A percentile compares a stretch with the other conserved stretches of the same genome.
Evolutionary conservation across 2,888 invertebrate species (phyloP).

Genomic region (Parnassius mnemosyne): DNA sequence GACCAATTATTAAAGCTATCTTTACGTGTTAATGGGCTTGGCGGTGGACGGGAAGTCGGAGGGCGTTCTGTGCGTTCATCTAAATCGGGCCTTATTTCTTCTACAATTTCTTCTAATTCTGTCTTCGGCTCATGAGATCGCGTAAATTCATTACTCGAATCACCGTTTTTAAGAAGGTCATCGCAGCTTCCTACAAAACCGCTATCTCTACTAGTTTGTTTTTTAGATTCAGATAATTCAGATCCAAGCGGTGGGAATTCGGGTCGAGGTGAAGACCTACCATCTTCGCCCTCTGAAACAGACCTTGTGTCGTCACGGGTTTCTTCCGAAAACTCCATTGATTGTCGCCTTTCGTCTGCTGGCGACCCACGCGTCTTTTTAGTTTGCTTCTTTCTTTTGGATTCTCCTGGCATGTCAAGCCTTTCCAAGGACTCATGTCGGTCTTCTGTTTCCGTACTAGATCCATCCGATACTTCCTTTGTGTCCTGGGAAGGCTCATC

Average conservation of each 20-base stretch:
- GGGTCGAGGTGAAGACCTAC: constrained; percentile 85
- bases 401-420: constrained; percentile 88
- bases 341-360: constrained; percentile 83
- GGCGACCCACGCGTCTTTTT: constrained; percentile 84
- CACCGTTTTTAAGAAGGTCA: constrained; percentile 86
- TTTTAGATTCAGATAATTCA: constrained; percentile 83
- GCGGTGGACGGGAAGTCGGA: constrained; percentile 75
- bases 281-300: constrained; percentile 84
- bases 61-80: constrained; percentile 73
- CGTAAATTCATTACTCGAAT: constrained; percentile 75
- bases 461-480: constrained; percentile 85
- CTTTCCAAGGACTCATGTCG: constrained; percentile 84
- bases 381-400: constrained; percentile 89
- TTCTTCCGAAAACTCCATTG: constrained; percentile 82
- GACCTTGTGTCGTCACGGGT: constrained; percentile 79
- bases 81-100: constrained; percentile 80
- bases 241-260: constrained; percentile 81
- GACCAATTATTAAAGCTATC: constrained; percentile 97
- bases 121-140: constrained; percentile 77
- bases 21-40: constrained; percentile 85
- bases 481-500: constrained; percentile 78
- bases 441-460: constrained; percentile 88
- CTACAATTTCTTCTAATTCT: constrained; percentile 81
- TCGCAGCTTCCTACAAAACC: constrained; percentile 94
- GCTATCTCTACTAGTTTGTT: constrained; percentile 92